Evolutionary conservation across 2,113 vertebrate genomes (phyloP), one percentile per base, ranked within the genome.

Genomic region (Cromileptes altivelis): DNA sequence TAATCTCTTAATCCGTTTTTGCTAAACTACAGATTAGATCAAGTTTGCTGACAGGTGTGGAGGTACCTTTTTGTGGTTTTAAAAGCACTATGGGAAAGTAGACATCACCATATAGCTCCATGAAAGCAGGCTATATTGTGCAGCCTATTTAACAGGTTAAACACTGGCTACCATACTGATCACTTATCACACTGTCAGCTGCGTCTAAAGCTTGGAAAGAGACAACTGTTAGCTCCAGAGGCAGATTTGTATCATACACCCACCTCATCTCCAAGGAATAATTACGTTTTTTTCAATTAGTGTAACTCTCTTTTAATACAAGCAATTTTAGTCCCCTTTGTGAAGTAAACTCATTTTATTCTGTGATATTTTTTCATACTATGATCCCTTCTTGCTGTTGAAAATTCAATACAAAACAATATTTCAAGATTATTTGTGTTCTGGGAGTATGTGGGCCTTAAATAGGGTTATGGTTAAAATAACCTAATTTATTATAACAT

Each of bases 1-100:
- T 85, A 88, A 93, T 90, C 89, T 90, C 49, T 71, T 89, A 81
- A 92, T 93, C 92, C 70, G 30, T 83, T 87, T 87, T 75, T 82
- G 37, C 56, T 80, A 47, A 79, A 79, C 62, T 68, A 45, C 56
- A 85, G 88, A 90, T 92, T 73, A 84, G 37, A 82, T 85, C 30
- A 49, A 3, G 70, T 86, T 85, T 92, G 73, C 49, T 64, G 65
- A 87, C 84, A 90, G 79, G 63, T 86, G 27, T 52, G 17, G 64
- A 61, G 42, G 62, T 49, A 53, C 3, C 25, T 80, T 80, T 72
- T 58, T n/a, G 17, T 53, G 76, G 55, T 84, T 80, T 70, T 71
- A 78, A 64, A 75, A 84, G 62, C 74, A 65, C 70, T 80, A 70
- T 68, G n/a, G 61, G 70, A 13, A 27, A 62, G 27, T 14, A 68